These are phyloP conservation scores for Acrobasis repandana DNA, from an alignment of 2,888 invertebrate species.

Conservation along the genomic window DNA sequence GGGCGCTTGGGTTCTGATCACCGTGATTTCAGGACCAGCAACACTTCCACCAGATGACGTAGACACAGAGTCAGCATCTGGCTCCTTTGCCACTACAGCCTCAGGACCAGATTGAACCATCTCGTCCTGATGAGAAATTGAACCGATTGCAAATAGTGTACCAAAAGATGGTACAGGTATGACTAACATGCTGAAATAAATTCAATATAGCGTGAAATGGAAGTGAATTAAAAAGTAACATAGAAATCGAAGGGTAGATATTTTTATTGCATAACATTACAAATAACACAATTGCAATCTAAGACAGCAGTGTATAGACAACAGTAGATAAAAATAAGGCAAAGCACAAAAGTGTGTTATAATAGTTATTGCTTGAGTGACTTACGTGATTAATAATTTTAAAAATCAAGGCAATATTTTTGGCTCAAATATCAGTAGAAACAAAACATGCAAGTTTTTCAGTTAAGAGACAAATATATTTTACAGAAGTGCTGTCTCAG, in stretches of 20 bases:
- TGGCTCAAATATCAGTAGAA: too few species aligned
- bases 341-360: not conserved
- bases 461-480: conserved; percentile 9
- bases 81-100: conserved; percentile 55
- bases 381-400: not conserved
- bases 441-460: not conserved
- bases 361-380: not conserved
- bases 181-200: conserved; percentile 19
- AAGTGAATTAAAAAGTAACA: not conserved
- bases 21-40: conserved; percentile 69
- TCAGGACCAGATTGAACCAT: conserved; percentile 70
- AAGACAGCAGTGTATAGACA: not conserved
- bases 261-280: too few species aligned
- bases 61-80: conserved; percentile 63
- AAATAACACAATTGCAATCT: not conserved
- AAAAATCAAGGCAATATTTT: too few species aligned
- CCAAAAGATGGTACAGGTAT: too few species aligned
- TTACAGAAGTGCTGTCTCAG: conserved; percentile 52
- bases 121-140: conserved; percentile 58
- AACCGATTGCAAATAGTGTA: not conserved
- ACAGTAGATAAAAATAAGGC: not conserved
- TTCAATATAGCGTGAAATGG: conserved; percentile 8
- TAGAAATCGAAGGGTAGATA: not conserved
- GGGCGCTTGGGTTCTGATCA: conserved; percentile 60
- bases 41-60: conserved; percentile 68